Base-by-base conservation (phyloP, 2,113 vertebrate species). In the Mus pahari region DNA sequence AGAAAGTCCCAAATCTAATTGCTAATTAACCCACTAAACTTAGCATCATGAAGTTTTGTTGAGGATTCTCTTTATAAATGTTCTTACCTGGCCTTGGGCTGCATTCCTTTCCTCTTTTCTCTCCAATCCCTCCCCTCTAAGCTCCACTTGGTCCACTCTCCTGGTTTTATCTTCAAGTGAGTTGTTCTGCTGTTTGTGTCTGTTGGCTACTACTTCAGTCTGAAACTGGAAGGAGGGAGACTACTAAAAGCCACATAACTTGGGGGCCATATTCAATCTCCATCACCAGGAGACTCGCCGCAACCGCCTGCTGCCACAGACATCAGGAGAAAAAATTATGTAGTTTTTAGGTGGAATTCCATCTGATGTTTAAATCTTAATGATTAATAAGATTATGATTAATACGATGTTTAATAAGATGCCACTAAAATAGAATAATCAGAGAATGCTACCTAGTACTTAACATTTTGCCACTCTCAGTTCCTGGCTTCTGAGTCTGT, bases 371-470 rank as follows among this genome's bases (percentile, higher is more conserved):
- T 86, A 97, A 84, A 14, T 31, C 2, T 5, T 66, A 66, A 92
- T 93, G 64, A 71, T 48, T 92, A 78, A 86, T 64, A 94, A 79
- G 24, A 77, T 91, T 89, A 92, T 93, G 75, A 64, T 48, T 92
- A 74, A 86, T 64, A 94, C 71, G 77, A 92, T 93, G 75, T 66
- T 48, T 92, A 74, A 68, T 64, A 93, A 75, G 31, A 77, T 89
- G 36, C 77, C 55, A 83, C 48, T 89, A 83, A 93, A 94, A 78
- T 60, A 78, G 22, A 93, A n/a, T 22, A 90, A 12, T 70, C 12
- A 19, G 48, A 88, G 58, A 94, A 92, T 94, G n/a, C 60, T 92
- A n/a, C 75, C 64, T 97, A 74, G 33, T 13, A 83, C 53, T 95
- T 74, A 74, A 12, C 39, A 86, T 81, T 94, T 78, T 88, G 17